These are phyloP conservation scores for Tupaia tana DNA, from an alignment of 2,113 vertebrate genomes.

Conservation along the genomic window DNA sequence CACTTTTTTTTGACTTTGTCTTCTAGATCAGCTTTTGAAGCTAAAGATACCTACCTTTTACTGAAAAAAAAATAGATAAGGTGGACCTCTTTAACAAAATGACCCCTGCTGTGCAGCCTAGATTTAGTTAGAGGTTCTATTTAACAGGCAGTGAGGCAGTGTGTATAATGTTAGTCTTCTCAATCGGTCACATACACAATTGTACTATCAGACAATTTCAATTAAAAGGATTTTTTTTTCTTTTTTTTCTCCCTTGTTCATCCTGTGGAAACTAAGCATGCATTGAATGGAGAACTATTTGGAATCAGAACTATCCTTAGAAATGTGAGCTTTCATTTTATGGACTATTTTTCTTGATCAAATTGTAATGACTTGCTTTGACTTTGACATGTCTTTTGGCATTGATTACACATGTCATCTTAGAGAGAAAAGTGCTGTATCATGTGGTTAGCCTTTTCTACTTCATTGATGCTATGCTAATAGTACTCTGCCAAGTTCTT, in stretches of 20 bases:
- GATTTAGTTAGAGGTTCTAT: background rate
- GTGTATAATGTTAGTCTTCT: background rate
- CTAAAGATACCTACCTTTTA: background rate
- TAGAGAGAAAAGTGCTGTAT: background rate
- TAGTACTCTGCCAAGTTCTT: background rate
- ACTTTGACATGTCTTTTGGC: background rate
- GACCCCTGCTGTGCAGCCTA: background rate
- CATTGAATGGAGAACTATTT: background rate
- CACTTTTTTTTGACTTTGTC: background rate
- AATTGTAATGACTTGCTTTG: background rate
- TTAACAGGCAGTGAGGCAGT: background rate
- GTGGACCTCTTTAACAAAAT: background rate
- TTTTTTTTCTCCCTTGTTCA: background rate
- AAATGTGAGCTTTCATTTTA: background rate
- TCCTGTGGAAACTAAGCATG: background rate
- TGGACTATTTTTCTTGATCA: background rate
- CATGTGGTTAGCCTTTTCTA: background rate
- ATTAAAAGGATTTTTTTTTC: background rate
- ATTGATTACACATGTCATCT: background rate
- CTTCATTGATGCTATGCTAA: background rate
- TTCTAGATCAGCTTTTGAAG: background rate
- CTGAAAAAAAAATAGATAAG: background rate
- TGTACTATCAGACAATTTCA: background rate
- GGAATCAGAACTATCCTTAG: background rate
- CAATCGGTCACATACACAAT: background rate